Conservation (phyloP, 2,797 vertebrate genomes). For the Mus minutoides region DNA sequence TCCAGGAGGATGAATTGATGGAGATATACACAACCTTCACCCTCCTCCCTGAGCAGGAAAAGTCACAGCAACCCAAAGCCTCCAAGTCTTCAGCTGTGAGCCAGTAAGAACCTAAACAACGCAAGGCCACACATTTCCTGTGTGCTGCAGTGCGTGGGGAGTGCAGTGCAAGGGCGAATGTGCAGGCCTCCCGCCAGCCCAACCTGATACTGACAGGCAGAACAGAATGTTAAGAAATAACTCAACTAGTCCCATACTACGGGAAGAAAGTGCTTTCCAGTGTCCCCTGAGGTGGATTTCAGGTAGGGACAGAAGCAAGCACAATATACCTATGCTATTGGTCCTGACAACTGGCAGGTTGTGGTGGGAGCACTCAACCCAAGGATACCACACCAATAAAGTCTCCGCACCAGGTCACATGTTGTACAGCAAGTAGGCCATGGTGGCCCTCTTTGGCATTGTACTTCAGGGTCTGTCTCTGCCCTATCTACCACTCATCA, state of each 20-base stretch:
- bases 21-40: not conserved
- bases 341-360: conserved; percentile 62
- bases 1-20: not conserved
- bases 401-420: no score
- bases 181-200: not conserved
- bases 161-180: no score
- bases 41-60: not conserved
- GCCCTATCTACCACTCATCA: not conserved
- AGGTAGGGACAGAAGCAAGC: conserved; percentile 62
- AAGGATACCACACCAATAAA: conserved; percentile 31
- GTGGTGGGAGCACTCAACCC: not conserved
- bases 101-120: not conserved
- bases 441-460: not conserved
- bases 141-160: not conserved
- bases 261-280: conserved; percentile 62
- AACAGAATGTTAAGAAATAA: conserved; percentile 17
- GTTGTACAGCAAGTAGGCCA: not conserved
- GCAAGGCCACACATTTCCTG: not conserved
- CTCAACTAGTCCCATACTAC: conserved; percentile 5
- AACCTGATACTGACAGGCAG: not conserved
- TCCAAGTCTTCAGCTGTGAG: not conserved
- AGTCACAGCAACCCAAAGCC: not conserved
- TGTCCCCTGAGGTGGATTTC: conserved; percentile 71
- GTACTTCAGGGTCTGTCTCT: conserved; percentile 10
- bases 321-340: conserved; percentile 72